A percentile compares a stretch with the other conserved stretches of the same genome.
Evolutionary conservation across 2,888 invertebrate species (phyloP).

Genomic region (Galerucella nymphaeae): DNA sequence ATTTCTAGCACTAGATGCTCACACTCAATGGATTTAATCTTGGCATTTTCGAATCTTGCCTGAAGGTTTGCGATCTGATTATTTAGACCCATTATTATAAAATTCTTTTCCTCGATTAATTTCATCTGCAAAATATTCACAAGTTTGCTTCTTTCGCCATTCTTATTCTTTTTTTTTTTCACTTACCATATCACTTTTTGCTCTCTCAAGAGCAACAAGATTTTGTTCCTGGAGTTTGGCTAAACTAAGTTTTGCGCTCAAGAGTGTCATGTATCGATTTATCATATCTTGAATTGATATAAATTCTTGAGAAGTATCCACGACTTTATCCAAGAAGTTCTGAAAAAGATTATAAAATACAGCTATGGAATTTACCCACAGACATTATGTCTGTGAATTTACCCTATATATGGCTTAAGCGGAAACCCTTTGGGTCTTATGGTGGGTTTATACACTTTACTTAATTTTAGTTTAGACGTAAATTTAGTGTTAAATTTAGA

Average conservation of each 20-base stretch:
- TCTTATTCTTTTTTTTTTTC: neutral
- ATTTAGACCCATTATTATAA: constrained; percentile 73
- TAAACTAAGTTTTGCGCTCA: constrained; percentile 70
- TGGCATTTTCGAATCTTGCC: constrained; percentile 71
- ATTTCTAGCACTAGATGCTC: constrained; percentile 71
- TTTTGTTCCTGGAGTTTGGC: constrained; percentile 69
- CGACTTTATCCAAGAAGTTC: constrained; percentile 71
- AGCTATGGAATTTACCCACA: neutral
- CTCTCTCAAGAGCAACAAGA: constrained; percentile 68
- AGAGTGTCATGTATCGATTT: constrained; percentile 72
- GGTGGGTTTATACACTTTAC: too few species aligned
- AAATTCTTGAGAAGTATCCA: constrained; percentile 69
- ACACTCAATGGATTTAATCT: constrained; percentile 71
- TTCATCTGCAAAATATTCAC: constrained; percentile 59
- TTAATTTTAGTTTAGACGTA: too few species aligned
- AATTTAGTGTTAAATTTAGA: too few species aligned
- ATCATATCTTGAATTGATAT: constrained; percentile 72
- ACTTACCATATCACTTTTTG: constrained; percentile 68
- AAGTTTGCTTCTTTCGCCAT: neutral
- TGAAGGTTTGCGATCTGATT: constrained; percentile 72
- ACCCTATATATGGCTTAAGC: too few species aligned
- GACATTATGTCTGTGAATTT: too few species aligned
- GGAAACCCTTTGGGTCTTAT: too few species aligned
- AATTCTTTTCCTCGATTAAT: constrained; percentile 71
- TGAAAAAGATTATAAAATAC: constrained; percentile 53